phyloP scores from a whole-genome alignment of 2,888 invertebrate species.

The Hyposoter didymator region DNA sequence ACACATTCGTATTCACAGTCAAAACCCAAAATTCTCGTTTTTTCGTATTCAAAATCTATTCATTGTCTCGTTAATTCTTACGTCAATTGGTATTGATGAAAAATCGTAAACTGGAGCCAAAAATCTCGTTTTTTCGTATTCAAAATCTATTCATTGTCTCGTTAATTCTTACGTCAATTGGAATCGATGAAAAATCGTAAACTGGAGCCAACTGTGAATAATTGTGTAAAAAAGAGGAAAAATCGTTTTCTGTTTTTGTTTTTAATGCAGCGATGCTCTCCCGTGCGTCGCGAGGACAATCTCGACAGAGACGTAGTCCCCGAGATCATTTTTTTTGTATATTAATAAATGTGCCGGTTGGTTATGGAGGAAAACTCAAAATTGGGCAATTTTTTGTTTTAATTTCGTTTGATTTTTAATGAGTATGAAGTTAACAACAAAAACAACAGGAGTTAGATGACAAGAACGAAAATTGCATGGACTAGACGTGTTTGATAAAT shows the following conservation, averaged over 20 bases:
- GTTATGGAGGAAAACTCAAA: not conserved
- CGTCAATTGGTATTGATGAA: not conserved
- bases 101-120: not conserved
- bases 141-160: not conserved
- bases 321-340: not conserved
- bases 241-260: not conserved
- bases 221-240: not conserved
- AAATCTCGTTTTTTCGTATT: not conserved
- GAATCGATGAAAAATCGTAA: not conserved
- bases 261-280: not conserved
- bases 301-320: not conserved
- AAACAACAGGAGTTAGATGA: constrained; percentile 3
- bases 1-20: not conserved
- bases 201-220: not conserved
- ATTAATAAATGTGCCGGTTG: not conserved
- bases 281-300: not conserved
- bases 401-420: not conserved
- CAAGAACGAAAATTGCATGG: not conserved
- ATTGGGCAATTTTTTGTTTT: not conserved
- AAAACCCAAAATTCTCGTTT: not conserved
- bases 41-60: not conserved
- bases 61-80: not conserved
- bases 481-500: not conserved
- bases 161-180: not conserved
- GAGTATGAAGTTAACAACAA: not conserved